Conservation (phyloP, 2,113 vertebrate species). For the Caretta caretta region DNA sequence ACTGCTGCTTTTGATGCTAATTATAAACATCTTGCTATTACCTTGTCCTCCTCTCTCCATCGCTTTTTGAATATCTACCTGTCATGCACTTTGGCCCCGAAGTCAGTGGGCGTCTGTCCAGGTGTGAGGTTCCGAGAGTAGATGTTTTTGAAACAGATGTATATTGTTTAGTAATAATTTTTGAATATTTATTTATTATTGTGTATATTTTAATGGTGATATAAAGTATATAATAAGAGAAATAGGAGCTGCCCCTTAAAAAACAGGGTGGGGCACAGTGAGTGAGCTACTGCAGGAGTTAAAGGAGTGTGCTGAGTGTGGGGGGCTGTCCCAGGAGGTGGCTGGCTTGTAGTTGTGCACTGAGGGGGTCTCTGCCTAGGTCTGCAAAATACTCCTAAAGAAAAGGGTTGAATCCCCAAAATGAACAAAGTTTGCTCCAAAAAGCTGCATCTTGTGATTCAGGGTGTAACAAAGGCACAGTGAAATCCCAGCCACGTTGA, state of each 20-base stretch:
- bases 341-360: neutral
- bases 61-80: neutral
- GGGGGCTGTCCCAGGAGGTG: neutral
- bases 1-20: neutral
- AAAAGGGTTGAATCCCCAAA: neutral
- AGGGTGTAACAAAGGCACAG: neutral
- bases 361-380: neutral
- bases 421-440: neutral
- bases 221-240: neutral
- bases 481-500: rapidly evolving
- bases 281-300: neutral
- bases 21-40: neutral
- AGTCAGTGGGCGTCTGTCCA: neutral
- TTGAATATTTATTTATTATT: neutral
- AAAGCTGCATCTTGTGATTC: neutral
- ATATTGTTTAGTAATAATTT: neutral
- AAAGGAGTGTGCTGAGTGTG: neutral
- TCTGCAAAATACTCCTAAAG: neutral
- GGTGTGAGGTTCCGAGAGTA: neutral
- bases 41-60: neutral
- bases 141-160: neutral
- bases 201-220: neutral
- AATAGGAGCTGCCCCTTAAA: neutral
- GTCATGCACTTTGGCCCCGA: neutral
- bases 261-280: neutral